These are phyloP conservation scores for Microtus oregoni DNA, from an alignment of 2,113 vertebrate species.

Conservation along the genomic window DNA sequence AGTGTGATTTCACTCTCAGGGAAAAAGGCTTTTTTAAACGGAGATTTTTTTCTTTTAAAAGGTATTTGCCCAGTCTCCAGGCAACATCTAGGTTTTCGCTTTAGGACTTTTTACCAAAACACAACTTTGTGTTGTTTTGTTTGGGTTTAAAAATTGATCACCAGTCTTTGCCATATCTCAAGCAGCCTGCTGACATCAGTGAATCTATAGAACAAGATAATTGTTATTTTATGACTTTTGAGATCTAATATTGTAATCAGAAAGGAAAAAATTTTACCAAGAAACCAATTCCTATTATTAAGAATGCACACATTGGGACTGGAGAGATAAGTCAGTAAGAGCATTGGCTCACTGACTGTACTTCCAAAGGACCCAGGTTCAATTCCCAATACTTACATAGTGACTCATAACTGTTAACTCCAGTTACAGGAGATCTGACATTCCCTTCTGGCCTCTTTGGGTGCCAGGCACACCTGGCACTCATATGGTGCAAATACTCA, in stretches of 20 bases:
- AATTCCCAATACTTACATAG: not conserved
- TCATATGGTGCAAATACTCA: not conserved
- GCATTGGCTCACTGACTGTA: not conserved
- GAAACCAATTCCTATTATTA: constrained; percentile 9
- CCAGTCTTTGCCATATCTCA: not conserved
- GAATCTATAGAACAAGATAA: constrained; percentile 3
- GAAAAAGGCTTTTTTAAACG: not conserved
- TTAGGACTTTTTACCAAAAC: not conserved
- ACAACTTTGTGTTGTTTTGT: constrained; percentile 23
- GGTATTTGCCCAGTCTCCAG: not conserved
- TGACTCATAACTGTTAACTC: not conserved
- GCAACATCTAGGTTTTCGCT: not conserved
- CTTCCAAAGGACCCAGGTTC: not conserved
- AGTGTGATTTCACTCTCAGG: constrained; percentile 17
- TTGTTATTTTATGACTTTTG: constrained; percentile 35
- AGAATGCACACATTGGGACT: not conserved
- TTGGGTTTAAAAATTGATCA: constrained; percentile 16
- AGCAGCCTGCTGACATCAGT: not conserved
- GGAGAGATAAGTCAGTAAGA: not conserved
- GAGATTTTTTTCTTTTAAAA: not conserved
- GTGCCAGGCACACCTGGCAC: not conserved
- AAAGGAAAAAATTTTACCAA: not conserved
- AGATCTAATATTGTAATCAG: constrained; percentile 5
- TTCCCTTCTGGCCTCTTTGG: not conserved
- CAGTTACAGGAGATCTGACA: not conserved